Evolutionary conservation across 2,888 invertebrate species (phyloP), one percentile per base, ranked within the genome.

Genomic region (Dichetophora obliterata): DNA sequence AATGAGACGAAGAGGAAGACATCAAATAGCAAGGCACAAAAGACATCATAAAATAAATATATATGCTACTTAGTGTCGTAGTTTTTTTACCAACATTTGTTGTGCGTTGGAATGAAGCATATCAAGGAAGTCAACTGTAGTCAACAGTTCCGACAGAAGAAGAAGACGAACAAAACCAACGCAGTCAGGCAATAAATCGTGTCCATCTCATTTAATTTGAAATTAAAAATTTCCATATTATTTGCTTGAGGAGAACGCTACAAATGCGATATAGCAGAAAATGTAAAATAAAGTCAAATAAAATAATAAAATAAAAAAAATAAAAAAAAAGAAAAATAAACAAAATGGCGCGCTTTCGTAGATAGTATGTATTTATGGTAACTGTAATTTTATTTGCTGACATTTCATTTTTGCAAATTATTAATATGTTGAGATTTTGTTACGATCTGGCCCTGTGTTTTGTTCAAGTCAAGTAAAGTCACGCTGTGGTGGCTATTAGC

Each of bases 121-220:
- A 43, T 43, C 43, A 43, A 43, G 43, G 14, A 43, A 43, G 43
- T 43, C 43, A 43, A 43, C 14, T 43, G 43, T 43, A n/a, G n/a
- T n/a, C n/a, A n/a, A 43, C 43, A 43, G 43, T 43, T 43, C 14
- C 43, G 37, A 8, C 37, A 37, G 8, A 37, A 37, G 6, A 37
- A 43, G 11, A 43, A 14, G 14, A 43, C 2, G 43, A 43, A 43
- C 43, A 11, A 43, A 43, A 43, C 43, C 43, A 14, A 43, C 43
- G 43, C 14, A 43, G 43, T 43, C 11, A 43, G 43, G 14, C 72
- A 59, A 73, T 73, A 73, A 73, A 73, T 73, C 50, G 63, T 73
- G 50, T 73, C 48, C 63, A 73, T 63, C 63, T 73, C 63, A 73
- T 73, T 73, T 73, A 63, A 73, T 73, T 65, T 73, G 50, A 73